phyloP scores from a whole-genome alignment of 2,888 invertebrate species.

The Perithous albicinctus region DNA sequence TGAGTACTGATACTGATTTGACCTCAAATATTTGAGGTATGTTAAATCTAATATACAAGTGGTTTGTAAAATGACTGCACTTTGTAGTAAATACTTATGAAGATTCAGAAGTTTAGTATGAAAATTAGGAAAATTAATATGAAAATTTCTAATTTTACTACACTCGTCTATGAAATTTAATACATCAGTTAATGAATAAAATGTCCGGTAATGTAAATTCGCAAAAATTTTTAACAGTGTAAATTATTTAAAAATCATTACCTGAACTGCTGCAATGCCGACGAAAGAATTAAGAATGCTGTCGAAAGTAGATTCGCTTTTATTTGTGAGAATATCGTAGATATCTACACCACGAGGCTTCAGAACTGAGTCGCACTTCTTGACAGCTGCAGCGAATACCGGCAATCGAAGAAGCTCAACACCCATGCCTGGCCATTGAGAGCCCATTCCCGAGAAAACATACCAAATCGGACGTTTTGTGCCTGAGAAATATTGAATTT shows the following conservation, averaged over 20 bases:
- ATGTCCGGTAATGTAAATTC: too few species aligned
- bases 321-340: conserved; percentile 87
- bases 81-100: too few species aligned
- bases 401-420: conserved; percentile 88
- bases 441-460: conserved; percentile 96
- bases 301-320: conserved; percentile 87
- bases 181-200: too few species aligned
- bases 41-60: too few species aligned
- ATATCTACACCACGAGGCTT: conserved; percentile 88
- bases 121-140: too few species aligned
- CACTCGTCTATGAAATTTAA: too few species aligned
- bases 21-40: neutral
- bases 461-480: conserved; percentile 92
- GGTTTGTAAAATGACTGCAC: too few species aligned
- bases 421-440: conserved; percentile 95
- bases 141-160: too few species aligned
- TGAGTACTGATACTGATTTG: neutral
- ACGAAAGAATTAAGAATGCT: conserved; percentile 90
- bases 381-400: conserved; percentile 88
- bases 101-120: too few species aligned
- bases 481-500: conserved; percentile 88
- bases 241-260: conserved; percentile 70
- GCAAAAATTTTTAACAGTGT: too few species aligned
- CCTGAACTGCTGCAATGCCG: conserved; percentile 89
- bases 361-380: conserved; percentile 87